Evolutionary conservation across 2,888 invertebrate genomes (phyloP).

Genomic region (Hermaeophaga mercurialis): DNA sequence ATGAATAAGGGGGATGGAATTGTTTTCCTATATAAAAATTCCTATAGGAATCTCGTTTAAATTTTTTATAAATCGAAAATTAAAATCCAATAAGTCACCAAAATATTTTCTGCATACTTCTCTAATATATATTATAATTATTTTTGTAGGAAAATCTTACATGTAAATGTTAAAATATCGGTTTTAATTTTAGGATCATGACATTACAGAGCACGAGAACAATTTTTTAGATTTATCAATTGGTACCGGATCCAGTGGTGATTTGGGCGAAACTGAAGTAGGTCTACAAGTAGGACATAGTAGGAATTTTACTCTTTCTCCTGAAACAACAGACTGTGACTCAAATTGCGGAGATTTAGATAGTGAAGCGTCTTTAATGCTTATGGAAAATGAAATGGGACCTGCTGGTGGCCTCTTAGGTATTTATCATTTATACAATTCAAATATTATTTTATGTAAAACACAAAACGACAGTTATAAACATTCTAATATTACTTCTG

Average conservation of each 20-base stretch:
- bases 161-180: background rate
- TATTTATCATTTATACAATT: conserved; percentile 35
- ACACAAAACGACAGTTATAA: no score
- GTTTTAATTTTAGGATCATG: conserved; percentile 55
- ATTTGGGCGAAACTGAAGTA: conserved; percentile 68
- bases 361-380: conserved; percentile 80
- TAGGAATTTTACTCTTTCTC: conserved; percentile 86
- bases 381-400: conserved; percentile 70
- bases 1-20: no score
- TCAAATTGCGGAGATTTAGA: conserved; percentile 86
- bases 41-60: background rate
- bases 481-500: no score
- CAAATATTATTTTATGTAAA: no score
- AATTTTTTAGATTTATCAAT: conserved; percentile 66
- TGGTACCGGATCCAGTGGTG: conserved; percentile 68
- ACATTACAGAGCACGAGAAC: conserved; percentile 62
- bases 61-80: no score
- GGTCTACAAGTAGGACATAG: conserved; percentile 71
- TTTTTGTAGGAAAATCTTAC: background rate
- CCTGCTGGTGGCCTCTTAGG: conserved; percentile 55
- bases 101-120: no score
- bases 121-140: no score
- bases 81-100: no score
- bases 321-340: conserved; percentile 92
- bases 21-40: background rate